Percentiles rank a stretch among this genome's conserved stretches.
phyloP scores from a whole-genome alignment of 2,113 vertebrate genomes.

The Bathybates hornii region DNA sequence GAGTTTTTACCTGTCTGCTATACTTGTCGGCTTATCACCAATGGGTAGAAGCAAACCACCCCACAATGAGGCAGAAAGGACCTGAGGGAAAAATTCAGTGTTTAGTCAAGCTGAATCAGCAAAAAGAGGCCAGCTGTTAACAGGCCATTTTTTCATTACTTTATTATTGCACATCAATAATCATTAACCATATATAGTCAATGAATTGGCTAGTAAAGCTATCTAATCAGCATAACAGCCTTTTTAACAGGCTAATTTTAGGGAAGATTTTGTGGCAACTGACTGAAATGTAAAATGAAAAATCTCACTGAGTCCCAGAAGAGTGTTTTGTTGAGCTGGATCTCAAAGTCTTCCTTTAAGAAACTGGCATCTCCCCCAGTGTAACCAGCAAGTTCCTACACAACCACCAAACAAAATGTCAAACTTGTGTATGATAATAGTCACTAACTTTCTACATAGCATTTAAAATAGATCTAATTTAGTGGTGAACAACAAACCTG shows the following conservation, averaged over 20 bases:
- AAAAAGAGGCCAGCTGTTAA: not conserved
- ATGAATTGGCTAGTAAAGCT: not conserved
- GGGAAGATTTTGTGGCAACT: not conserved
- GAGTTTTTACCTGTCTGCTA: conserved; percentile 83
- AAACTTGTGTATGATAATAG: not conserved
- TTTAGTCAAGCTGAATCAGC: not conserved
- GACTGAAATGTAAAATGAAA: not conserved
- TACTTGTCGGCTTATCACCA: conserved; percentile 84
- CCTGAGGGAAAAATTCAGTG: conserved; percentile 60
- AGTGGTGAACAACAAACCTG: conserved; percentile 73
- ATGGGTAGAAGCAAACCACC: conserved; percentile 89
- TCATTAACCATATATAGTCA: not conserved
- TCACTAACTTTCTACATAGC: not conserved
- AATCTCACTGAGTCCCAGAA: conserved; percentile 83
- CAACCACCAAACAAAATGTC: not conserved
- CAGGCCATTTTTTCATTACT: not conserved
- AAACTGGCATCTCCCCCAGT: conserved; percentile 91
- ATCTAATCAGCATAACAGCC: not conserved
- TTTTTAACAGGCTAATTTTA: not conserved
- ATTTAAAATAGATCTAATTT: not conserved
- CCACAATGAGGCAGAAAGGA: conserved; percentile 89
- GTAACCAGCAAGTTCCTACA: conserved; percentile 91
- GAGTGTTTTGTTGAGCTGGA: conserved; percentile 86
- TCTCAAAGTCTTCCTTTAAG: conserved; percentile 93
- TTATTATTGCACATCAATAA: not conserved